phyloP scores from a whole-genome alignment of 2,113 vertebrate genomes.

The Proteles cristata region DNA sequence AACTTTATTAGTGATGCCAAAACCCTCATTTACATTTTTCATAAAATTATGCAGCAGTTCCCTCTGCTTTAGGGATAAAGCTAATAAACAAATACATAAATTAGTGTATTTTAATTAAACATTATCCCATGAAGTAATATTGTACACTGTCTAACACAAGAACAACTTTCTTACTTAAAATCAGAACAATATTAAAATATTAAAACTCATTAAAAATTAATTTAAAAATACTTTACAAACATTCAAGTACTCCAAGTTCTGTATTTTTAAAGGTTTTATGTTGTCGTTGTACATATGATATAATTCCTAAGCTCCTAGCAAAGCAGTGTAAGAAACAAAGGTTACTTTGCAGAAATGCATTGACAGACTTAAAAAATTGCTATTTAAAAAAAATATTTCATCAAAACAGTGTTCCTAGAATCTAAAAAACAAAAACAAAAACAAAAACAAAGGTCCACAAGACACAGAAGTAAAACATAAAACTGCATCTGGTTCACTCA shows the following conservation, averaged over 20 bases:
- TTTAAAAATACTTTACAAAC: conserved; percentile 85
- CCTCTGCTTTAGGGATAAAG: conserved; percentile 96
- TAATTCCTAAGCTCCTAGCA: neutral
- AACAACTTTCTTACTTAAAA: conserved; percentile 83
- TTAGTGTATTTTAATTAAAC: conserved; percentile 95
- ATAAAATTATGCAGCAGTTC: conserved; percentile 91
- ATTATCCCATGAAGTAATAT: conserved; percentile 86
- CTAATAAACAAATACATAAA: conserved; percentile 98
- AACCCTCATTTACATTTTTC: conserved; percentile 97
- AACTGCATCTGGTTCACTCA: neutral
- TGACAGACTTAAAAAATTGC: conserved; percentile 16
- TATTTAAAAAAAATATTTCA: conserved; percentile 57
- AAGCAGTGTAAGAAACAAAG: conserved; percentile 15
- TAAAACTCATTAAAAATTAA: conserved; percentile 89
- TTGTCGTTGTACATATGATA: conserved; percentile 70
- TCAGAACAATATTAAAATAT: conserved; percentile 85
- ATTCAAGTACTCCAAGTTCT: conserved; percentile 72
- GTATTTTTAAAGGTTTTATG: conserved; percentile 64
- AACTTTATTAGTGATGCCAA: conserved; percentile 87
- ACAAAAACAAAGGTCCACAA: neutral
- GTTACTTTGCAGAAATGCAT: neutral
- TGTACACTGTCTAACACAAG: conserved; percentile 83
- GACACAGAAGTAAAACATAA: neutral
- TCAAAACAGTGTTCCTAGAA: neutral
- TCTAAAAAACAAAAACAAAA: neutral